Conservation (phyloP, 2,888 invertebrate species). For the Lithosia quadra region DNA sequence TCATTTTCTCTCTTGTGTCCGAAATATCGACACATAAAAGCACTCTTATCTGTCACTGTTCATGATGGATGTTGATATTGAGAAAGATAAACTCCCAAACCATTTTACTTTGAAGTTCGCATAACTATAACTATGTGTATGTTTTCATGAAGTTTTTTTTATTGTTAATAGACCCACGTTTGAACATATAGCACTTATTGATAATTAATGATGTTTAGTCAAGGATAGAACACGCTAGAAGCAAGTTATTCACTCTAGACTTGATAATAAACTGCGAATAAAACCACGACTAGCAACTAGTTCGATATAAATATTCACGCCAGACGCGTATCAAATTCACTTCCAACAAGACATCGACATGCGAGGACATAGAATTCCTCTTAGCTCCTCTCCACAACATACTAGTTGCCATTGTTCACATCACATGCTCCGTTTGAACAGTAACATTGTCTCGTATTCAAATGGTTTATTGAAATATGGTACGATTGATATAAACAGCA, state of each 20-base stretch:
- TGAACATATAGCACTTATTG: too few relatives aligned
- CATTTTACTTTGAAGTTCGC: not conserved
- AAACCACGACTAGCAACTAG: not conserved
- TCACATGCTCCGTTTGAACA: constrained; percentile 21
- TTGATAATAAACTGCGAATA: not conserved
- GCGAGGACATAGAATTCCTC: constrained; percentile 33
- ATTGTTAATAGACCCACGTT: not conserved
- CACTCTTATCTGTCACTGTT: constrained; percentile 4
- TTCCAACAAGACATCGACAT: constrained; percentile 44
- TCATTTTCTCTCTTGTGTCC: not conserved
- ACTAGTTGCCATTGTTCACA: constrained; percentile 38
- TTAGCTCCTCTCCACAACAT: constrained; percentile 24
- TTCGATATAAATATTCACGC: not conserved
- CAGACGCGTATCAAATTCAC: constrained; percentile 12
- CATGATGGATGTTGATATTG: not conserved
- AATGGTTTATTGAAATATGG: not conserved
- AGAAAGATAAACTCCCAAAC: not conserved
- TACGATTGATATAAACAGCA: not conserved
- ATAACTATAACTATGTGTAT: not conserved
- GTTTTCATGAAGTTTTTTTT: not conserved
- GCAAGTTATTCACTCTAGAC: too few relatives aligned
- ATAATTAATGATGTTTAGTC: too few relatives aligned
- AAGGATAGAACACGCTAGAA: too few relatives aligned
- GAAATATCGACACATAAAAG: constrained; percentile 2
- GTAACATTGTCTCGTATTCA: not conserved